A percentile compares a stretch with the other conserved stretches of the same genome.
These are phyloP conservation scores for Trogon melanurus DNA, from an alignment of 2,113 vertebrate species.

Conservation along the genomic window DNA sequence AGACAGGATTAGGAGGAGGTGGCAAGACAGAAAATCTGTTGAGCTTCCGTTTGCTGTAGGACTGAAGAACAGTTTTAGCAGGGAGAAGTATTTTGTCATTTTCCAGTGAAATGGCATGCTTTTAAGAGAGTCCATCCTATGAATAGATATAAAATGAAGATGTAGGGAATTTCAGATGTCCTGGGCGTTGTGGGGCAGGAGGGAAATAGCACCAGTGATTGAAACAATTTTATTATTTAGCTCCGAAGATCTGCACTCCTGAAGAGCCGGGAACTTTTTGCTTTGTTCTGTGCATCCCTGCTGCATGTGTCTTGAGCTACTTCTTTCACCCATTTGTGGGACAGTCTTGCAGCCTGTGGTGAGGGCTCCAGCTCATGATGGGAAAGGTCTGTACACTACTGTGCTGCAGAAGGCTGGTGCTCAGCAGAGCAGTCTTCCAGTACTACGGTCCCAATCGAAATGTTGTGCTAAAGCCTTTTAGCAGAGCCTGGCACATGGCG, in stretches of 20 bases:
- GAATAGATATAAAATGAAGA: neutral
- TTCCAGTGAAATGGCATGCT: neutral
- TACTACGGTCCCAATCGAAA: neutral
- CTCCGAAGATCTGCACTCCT: neutral
- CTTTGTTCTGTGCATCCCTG: neutral
- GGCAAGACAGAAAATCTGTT: neutral
- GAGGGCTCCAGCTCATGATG: neutral
- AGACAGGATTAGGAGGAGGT: neutral
- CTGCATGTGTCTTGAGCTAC: neutral
- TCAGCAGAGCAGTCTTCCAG: neutral
- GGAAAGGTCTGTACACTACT: neutral
- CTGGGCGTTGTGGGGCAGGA: neutral
- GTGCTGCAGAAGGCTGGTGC: neutral
- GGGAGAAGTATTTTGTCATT: neutral
- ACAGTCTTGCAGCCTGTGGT: neutral
- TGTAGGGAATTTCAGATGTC: neutral
- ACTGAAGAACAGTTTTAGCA: neutral
- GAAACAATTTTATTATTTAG: neutral
- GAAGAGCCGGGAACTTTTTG: neutral
- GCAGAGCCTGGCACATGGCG: neutral
- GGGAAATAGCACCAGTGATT: neutral
- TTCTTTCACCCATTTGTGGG: fast-evolving
- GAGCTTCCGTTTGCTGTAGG: neutral
- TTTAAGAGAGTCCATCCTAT: neutral
- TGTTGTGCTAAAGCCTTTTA: neutral